A percentile compares a stretch with the other conserved stretches of the same genome.
phyloP scores from a whole-genome alignment of 2,888 invertebrate species.

The Xestia c-nigrum region DNA sequence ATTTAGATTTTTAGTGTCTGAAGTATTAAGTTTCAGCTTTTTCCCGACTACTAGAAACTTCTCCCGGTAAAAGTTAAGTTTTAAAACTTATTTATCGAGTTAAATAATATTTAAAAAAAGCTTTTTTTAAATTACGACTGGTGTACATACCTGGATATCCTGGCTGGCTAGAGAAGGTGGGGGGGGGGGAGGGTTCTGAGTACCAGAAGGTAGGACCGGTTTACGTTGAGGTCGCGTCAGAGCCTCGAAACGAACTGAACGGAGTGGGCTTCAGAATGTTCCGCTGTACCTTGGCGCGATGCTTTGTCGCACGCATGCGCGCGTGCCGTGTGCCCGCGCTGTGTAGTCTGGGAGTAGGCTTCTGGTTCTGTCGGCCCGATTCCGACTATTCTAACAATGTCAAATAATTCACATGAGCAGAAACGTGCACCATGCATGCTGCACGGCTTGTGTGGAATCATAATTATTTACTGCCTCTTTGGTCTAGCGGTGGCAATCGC shows the following conservation, averaged over 20 bases:
- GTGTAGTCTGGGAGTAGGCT: not conserved
- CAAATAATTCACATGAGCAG: not conserved
- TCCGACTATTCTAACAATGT: not conserved
- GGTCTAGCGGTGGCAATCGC: not conserved
- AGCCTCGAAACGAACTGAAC: conserved; percentile 8
- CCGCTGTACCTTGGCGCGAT: not conserved
- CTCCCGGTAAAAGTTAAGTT: not conserved
- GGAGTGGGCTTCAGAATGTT: not conserved
- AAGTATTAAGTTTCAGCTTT: not conserved
- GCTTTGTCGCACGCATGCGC: conserved; percentile 1
- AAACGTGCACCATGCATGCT: not conserved
- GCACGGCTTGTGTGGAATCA: not conserved
- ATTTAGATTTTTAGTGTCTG: not conserved
- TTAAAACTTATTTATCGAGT: not conserved
- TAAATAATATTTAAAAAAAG: not conserved
- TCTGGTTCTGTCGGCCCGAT: no score
- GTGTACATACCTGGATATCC: not conserved
- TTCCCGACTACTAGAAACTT: no score
- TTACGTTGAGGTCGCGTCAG: conserved; percentile 23
- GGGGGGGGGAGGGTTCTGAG: not conserved
- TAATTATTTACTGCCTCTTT: not conserved
- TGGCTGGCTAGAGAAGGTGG: no score
- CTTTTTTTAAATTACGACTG: no score
- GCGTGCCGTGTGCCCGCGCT: not conserved
- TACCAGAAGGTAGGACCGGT: not conserved